Percentiles rank a stretch among this genome's conserved stretches.
Conservation (phyloP, 2,888 invertebrate genomes). For the Apotomis capreana region DNA sequence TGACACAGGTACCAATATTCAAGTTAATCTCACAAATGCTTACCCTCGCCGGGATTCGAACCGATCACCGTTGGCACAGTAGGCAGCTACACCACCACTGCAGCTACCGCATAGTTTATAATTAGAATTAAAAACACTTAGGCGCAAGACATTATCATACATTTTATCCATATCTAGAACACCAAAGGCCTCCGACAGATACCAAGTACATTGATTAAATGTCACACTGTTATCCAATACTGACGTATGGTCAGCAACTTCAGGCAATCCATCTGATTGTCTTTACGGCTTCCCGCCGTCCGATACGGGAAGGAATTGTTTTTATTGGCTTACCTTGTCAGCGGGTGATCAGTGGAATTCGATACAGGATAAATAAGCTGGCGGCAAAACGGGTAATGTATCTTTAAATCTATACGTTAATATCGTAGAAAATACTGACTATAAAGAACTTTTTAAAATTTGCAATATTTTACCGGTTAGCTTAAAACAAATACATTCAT, state of each 20-base stretch:
- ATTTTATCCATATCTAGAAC: background rate
- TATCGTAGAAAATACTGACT: no score
- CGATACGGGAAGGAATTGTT: conserved; percentile 14
- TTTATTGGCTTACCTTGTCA: conserved; percentile 44
- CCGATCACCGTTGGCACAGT: no score
- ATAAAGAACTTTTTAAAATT: no score
- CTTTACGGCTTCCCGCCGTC: conserved; percentile 49
- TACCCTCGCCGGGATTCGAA: no score
- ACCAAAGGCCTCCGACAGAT: background rate
- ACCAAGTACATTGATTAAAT: conserved; percentile 49
- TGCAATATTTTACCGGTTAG: no score
- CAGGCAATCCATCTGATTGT: conserved; percentile 58
- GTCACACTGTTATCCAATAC: conserved; percentile 30
- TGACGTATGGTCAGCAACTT: conserved; percentile 45
- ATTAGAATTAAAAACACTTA: no score
- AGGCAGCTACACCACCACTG: no score
- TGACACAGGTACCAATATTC: no score
- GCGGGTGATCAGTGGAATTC: conserved; percentile 38
- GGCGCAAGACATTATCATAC: no score
- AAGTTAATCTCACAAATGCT: no score
- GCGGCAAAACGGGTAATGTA: background rate
- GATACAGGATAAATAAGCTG: conserved; percentile 7
- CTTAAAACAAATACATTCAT: no score
- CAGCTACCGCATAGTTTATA: no score
- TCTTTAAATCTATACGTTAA: background rate